These are phyloP conservation scores for Cepaea hortensis DNA, from an alignment of 2,888 invertebrate species.

Conservation along the genomic window DNA sequence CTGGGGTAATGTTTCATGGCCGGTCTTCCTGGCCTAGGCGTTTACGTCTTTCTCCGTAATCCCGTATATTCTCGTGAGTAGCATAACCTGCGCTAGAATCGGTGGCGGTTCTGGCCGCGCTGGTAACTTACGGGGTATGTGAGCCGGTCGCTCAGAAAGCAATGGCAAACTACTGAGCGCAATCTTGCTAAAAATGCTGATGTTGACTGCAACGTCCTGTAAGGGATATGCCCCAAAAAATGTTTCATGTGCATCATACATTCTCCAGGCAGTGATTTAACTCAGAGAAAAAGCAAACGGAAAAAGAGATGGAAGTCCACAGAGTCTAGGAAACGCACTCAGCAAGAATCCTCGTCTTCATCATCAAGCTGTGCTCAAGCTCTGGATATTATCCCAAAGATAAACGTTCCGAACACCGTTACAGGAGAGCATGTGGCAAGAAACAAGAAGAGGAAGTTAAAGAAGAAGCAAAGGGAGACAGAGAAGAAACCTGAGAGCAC, in stretches of 20 bases:
- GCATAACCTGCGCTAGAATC: no score
- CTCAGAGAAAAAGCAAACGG: background rate
- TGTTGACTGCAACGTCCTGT: no score
- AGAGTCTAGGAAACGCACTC: background rate
- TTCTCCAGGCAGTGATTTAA: slow-evolving; percentile 11
- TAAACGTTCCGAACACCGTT: background rate
- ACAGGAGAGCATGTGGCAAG: background rate
- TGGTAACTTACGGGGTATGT: no score
- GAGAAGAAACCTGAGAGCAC: background rate
- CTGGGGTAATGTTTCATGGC: no score
- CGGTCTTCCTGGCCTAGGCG: no score
- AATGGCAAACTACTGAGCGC: no score
- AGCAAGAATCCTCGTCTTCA: slow-evolving; percentile 1
- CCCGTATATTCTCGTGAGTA: no score
- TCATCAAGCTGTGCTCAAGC: background rate
- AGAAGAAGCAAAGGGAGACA: slow-evolving; percentile 7
- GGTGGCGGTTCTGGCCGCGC: no score
- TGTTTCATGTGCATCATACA: background rate
- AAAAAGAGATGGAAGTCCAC: background rate
- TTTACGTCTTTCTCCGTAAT: no score
- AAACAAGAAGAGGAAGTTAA: slow-evolving; percentile 29
- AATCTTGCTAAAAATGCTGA: no score
- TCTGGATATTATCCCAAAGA: background rate
- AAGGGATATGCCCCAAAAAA: no score
- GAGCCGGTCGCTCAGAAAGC: no score